Base-by-base conservation (phyloP, 2,888 invertebrate species). In the Perizoma affinitatum region DNA sequence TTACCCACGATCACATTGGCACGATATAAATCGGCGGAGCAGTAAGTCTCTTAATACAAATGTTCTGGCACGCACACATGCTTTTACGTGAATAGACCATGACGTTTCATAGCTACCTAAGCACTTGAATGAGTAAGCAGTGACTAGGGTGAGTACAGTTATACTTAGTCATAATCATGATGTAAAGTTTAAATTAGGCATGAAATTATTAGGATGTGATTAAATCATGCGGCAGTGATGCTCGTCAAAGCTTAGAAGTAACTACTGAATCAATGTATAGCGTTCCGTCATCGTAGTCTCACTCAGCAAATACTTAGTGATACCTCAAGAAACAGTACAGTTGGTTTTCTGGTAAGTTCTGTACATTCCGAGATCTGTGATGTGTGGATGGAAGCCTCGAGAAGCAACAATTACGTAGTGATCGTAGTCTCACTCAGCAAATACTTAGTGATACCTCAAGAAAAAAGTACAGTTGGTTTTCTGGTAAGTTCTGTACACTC, bases 1-100 rank as follows among this genome's bases (percentile, higher is more conserved):
- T 69, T 63, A 63, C 61, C 55, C 59, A 52, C 73, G 67, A 71
- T 65, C 68, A 69, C 67, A 63, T 69, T 69, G 47, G 9, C 63
- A 57, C 54, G 54, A 48, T 57, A 57, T 7, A 22, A 22, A 22
- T 22, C 44, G n/a, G 9, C 38, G 8, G 36, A 36, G 22, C 63
- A 63, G 63, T 63, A 45, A 52, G 36, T 58, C 58, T 53, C 54
- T 54, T 9, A 43, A 46, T 45, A 44, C 54, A 41, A 34, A 40
- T 5, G 44, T 44, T 22, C 48, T 40, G 45, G 46, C 46, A 54
- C 49, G 7, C 38, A 51, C n/a, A 54, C 54, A 46, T 5, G 10
- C 9, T 11, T 9, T 11, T 8, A 6, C 33, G 8, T 38, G 22
- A 22, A 22, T 2, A 38, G 38, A 42, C 42, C 4, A 42, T 42